phyloP scores from a whole-genome alignment of 2,113 vertebrate genomes.

The Girardinichthys multiradiatus region DNA sequence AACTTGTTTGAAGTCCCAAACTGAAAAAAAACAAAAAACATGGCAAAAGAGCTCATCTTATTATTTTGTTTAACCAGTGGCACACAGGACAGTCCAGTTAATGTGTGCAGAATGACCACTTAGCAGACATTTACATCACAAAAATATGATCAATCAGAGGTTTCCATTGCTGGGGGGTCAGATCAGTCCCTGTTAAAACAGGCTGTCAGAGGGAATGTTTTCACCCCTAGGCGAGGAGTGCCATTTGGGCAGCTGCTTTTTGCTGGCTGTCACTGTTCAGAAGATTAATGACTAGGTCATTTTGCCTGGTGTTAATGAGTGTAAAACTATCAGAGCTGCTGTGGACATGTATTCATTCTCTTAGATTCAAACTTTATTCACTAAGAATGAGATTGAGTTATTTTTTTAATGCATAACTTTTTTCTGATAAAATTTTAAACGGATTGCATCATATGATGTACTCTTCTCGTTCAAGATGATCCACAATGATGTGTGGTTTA shows the following conservation, averaged over 20 bases:
- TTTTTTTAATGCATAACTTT: no score
- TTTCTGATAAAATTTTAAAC: no score
- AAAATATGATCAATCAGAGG: background rate
- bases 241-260: slow-evolving; percentile 38
- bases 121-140: background rate
- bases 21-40: background rate
- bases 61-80: background rate
- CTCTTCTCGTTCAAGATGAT: no score
- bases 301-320: background rate
- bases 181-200: slow-evolving; percentile 6
- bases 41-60: background rate
- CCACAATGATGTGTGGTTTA: no score
- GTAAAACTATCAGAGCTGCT: background rate
- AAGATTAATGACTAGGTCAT: slow-evolving; percentile 30
- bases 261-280: slow-evolving; percentile 33
- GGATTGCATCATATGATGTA: no score
- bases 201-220: slow-evolving; percentile 1
- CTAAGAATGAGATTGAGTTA: no score
- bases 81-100: background rate
- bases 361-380: background rate
- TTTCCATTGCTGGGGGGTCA: background rate
- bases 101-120: background rate
- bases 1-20: slow-evolving; percentile 7
- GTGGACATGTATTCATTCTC: background rate
- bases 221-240: slow-evolving; percentile 16